Percentiles rank a stretch among this genome's conserved stretches.
Conservation (phyloP, 2,888 invertebrate species). For the Venustoraphidia nigricollis region DNA sequence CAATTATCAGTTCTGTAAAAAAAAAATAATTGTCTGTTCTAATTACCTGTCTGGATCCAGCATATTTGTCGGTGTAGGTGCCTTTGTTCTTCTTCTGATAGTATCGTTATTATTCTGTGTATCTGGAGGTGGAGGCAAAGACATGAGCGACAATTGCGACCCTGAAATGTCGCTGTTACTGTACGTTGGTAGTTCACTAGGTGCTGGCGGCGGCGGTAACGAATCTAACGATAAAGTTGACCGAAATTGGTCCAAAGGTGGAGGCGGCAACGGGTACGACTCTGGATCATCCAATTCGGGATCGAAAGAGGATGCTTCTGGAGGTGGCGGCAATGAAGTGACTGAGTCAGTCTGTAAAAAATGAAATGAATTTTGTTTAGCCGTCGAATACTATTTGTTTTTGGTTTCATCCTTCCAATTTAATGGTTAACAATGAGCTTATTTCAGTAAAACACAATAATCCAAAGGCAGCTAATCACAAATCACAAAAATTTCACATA, state of each 20-base stretch:
- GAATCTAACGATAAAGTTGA: constrained; percentile 67
- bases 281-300: constrained; percentile 26
- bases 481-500: too few species aligned
- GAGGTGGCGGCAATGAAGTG: constrained; percentile 30
- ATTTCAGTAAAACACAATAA: too few species aligned
- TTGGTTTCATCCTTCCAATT: too few species aligned
- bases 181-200: constrained; percentile 35
- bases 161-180: constrained; percentile 43
- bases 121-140: constrained; percentile 60
- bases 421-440: too few species aligned
- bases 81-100: constrained; percentile 28
- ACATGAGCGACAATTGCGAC: constrained; percentile 51
- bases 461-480: too few species aligned
- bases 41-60: constrained; percentile 22
- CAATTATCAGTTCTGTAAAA: too few species aligned
- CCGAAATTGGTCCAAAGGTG: constrained; percentile 58
- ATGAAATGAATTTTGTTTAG: too few species aligned
- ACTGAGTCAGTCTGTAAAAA: constrained; percentile 35
- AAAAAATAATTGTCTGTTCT: too few species aligned
- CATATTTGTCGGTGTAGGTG: constrained; percentile 28
- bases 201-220: constrained; percentile 63
- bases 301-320: constrained; percentile 28
- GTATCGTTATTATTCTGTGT: constrained; percentile 33
- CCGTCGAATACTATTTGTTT: too few species aligned
- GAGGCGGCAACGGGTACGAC: constrained; percentile 47